Percentiles rank a stretch among this genome's conserved stretches.
These are phyloP conservation scores for Isurus oxyrinchus DNA, from an alignment of 2,113 vertebrate species.

Conservation along the genomic window DNA sequence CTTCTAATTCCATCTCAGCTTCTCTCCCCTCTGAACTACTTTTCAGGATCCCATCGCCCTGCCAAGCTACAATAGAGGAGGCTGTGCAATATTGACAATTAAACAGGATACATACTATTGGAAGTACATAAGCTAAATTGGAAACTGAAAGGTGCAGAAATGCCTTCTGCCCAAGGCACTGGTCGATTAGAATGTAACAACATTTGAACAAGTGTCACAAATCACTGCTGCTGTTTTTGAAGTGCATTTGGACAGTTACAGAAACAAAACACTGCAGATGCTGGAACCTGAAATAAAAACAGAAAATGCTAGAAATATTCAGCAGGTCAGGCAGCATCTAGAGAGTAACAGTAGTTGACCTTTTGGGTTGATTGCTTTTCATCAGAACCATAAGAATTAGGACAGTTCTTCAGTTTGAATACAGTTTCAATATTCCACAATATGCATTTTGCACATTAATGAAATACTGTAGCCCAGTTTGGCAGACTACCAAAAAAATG, in stretches of 20 bases:
- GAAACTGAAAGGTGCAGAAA: background rate
- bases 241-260: background rate
- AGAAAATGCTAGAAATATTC: background rate
- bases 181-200: background rate
- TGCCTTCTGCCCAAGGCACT: background rate
- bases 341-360: background rate
- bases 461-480: background rate
- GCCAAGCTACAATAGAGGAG: background rate
- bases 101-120: no score
- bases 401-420: background rate
- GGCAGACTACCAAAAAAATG: background rate
- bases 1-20: no score
- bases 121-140: background rate
- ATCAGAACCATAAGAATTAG: background rate
- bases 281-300: background rate
- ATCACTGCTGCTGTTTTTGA: background rate
- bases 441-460: background rate
- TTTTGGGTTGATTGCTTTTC: background rate
- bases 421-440: background rate
- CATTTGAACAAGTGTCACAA: background rate
- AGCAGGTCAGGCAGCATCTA: background rate
- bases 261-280: background rate
- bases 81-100: background rate
- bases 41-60: no score
- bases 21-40: no score